Evolutionary conservation across 2,888 invertebrate genomes (phyloP), one percentile per base, ranked within the genome.

Genomic region (Pristionchus maxplancki): DNA sequence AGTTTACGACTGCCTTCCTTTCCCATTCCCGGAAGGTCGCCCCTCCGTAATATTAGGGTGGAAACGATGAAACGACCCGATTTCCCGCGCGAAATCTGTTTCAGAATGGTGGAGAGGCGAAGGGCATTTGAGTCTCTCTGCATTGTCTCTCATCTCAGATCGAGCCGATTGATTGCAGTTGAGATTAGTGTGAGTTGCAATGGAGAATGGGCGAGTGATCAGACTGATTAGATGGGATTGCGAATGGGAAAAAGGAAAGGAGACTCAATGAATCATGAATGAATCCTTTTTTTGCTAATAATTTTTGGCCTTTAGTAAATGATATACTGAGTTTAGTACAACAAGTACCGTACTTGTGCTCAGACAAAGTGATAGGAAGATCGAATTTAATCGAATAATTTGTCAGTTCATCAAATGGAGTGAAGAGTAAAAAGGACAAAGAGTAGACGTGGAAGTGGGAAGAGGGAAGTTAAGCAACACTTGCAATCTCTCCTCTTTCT

Each of bases 401-500:
- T n/a, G n/a, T n/a, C n/a, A n/a, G n/a, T n/a, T n/a, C n/a, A n/a
- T n/a, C n/a, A n/a, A n/a, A n/a, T n/a, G n/a, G n/a, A n/a, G n/a
- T 71, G 6, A 2, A 37, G 37, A 37, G 44, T 20, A 20, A 71
- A 71, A 37, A 71, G 71, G 37, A 20, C 34, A 71, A 71, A 11
- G 71, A 64, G 11, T 11, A 64, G 28, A 64, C 28, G 71, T 37
- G 71, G 37, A 37, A 71, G 37, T 2, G 17, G 20, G 37, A 71
- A 71, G 71, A 71, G 71, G 71, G 71, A 71, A 71, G 71, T 71
- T 37, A 20, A 71, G 71, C 71, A 71, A 71, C 71, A 37, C 71
- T 37, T 71, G 71, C 71, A 71, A 40, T 71, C 37, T 28, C 62
- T 17, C 71, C 71, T 34, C 20, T 24, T 37, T 28, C 20, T 37